Percentiles rank a stretch among this genome's conserved stretches.
phyloP scores from a whole-genome alignment of 2,113 vertebrate genomes.

The Clinocottus analis region DNA sequence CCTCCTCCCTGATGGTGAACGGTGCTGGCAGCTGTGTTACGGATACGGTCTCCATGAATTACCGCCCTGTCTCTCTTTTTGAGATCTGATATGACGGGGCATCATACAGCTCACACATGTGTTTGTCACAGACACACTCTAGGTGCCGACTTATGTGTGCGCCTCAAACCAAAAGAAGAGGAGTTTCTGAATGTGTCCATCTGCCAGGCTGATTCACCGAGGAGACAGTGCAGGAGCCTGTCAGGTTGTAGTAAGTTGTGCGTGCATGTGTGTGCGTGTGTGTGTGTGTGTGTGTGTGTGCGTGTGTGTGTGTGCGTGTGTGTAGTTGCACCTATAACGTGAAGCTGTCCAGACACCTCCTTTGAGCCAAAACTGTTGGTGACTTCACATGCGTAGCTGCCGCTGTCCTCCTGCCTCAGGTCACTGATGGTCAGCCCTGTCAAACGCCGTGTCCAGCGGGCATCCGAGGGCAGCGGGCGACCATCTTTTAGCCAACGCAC shows the following conservation, averaged over 20 bases:
- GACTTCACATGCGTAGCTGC: constrained; percentile 97
- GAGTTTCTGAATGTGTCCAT: constrained; percentile 46
- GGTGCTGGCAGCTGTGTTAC: constrained; percentile 73
- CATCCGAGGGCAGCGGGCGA: constrained; percentile 91
- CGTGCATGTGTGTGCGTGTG: constrained; percentile 19
- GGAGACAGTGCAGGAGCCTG: constrained; percentile 57
- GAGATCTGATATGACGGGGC: constrained; percentile 69
- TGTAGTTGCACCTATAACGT: constrained; percentile 87
- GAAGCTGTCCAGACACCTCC: constrained; percentile 94
- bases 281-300: constrained; percentile 23
- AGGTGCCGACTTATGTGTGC: constrained; percentile 53
- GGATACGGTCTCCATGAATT: constrained; percentile 70
- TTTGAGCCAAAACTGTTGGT: constrained; percentile 98
- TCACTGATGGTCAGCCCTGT: constrained; percentile 94
- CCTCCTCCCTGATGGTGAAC: constrained; percentile 65
- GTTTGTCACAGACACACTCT: constrained; percentile 66
- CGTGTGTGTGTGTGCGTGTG: constrained; percentile 21
- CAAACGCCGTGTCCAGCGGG: constrained; percentile 93
- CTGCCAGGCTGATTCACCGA: constrained; percentile 52
- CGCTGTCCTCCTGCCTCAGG: constrained; percentile 93
- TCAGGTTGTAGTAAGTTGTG: constrained; percentile 39
- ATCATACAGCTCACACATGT: constrained; percentile 62
- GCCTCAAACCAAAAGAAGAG: constrained; percentile 66
- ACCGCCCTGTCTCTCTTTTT: constrained; percentile 60
- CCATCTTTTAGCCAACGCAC: constrained; percentile 97